Evolutionary conservation across 2,113 vertebrate species (phyloP).

Genomic region (Rhynchopsitta pachyrhyncha): DNA sequence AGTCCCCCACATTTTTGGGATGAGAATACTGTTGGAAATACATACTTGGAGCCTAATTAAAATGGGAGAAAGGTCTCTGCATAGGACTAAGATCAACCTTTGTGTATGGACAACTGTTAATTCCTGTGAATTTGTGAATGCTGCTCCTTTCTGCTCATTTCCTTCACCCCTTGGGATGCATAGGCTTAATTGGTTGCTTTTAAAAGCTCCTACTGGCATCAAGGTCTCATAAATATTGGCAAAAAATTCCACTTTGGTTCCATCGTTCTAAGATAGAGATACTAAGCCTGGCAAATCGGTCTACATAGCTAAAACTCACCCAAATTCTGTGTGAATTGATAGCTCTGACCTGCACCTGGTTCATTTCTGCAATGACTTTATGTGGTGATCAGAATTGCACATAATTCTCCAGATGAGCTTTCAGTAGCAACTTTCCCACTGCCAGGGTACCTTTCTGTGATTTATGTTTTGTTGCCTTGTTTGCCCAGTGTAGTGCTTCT

Average conservation of each 20-base stretch:
- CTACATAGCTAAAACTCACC: background rate
- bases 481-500: background rate
- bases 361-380: background rate
- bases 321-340: background rate
- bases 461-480: background rate
- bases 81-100: background rate
- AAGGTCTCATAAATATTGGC: rapidly evolving
- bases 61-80: background rate
- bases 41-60: background rate
- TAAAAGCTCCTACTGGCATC: background rate
- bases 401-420: conserved; percentile 1
- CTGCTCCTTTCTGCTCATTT: background rate
- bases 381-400: background rate
- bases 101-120: background rate
- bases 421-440: background rate
- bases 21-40: background rate
- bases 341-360: conserved; percentile 1
- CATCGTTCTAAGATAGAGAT: background rate
- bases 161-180: background rate
- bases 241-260: background rate
- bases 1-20: rapidly evolving
- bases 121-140: background rate
- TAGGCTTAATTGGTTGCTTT: background rate
- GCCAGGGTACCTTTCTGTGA: background rate
- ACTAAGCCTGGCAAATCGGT: background rate